phyloP scores from a whole-genome alignment of 2,888 invertebrate genomes.

The Agonopterix arenella region DNA sequence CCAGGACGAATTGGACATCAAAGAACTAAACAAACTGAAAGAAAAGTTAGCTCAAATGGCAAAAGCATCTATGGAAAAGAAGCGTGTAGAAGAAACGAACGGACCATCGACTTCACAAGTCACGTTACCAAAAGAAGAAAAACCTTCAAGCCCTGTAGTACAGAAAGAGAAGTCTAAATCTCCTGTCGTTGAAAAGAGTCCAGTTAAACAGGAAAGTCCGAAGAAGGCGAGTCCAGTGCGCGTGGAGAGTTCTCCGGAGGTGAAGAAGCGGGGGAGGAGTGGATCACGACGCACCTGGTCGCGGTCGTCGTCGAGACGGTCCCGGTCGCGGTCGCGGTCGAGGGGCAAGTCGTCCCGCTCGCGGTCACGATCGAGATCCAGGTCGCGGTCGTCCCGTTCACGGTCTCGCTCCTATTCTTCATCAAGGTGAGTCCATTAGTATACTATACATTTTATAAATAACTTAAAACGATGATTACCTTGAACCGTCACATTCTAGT shows the following conservation, averaged over 20 bases:
- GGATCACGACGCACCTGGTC: slow-evolving; percentile 43
- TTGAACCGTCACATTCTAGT: no score
- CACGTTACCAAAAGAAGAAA: slow-evolving; percentile 11
- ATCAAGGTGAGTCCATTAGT: slow-evolving; percentile 46
- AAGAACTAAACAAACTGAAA: slow-evolving; percentile 82
- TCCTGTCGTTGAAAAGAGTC: slow-evolving; percentile 15
- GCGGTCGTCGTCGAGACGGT: slow-evolving; percentile 41
- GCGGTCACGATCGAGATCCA: slow-evolving; percentile 45
- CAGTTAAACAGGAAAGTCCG: slow-evolving; percentile 13
- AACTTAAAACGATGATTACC: no score
- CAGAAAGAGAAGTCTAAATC: slow-evolving; percentile 1
- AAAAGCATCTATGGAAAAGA: slow-evolving; percentile 72
- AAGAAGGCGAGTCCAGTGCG: slow-evolving; percentile 30
- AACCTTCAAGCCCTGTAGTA: slow-evolving; percentile 13
- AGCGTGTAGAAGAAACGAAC: slow-evolving; percentile 31
- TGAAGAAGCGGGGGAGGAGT: slow-evolving; percentile 32
- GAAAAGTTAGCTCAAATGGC: slow-evolving; percentile 82
- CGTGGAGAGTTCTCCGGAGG: slow-evolving; percentile 35
- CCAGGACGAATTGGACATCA: slow-evolving; percentile 77
- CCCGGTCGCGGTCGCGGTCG: slow-evolving; percentile 24
- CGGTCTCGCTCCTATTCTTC: slow-evolving; percentile 72
- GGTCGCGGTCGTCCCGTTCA: slow-evolving; percentile 26
- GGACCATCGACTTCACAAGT: slow-evolving; percentile 38
- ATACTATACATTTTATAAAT: no score
- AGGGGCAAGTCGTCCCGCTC: slow-evolving; percentile 32